phyloP scores from a whole-genome alignment of 2,113 vertebrate species.

The Dendrocopos noguchii region DNA sequence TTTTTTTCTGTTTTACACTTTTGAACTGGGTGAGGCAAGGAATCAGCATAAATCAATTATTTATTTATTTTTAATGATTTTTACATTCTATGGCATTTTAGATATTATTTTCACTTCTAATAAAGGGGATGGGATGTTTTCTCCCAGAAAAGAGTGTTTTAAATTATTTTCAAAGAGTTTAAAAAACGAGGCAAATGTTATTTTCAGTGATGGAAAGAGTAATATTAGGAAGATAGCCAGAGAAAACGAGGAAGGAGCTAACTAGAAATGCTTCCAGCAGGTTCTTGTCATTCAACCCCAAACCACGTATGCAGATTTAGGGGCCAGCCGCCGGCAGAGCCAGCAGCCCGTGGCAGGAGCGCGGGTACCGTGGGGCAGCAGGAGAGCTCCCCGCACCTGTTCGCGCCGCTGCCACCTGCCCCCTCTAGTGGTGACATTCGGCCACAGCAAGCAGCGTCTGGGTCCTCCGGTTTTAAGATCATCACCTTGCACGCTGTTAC shows the following conservation, averaged over 20 bases:
- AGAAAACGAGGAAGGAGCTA: background rate
- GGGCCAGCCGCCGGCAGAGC: background rate
- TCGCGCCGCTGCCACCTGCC: background rate
- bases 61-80: background rate
- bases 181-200: background rate
- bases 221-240: background rate
- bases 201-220: background rate
- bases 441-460: background rate
- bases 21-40: background rate
- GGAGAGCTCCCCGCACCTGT: accelerated
- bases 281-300: no score
- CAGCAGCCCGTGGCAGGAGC: background rate
- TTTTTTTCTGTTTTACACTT: background rate
- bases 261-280: no score
- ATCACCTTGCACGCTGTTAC: accelerated
- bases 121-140: accelerated
- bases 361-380: no score
- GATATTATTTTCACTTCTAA: accelerated
- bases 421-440: constrained; percentile 21
- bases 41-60: background rate
- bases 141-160: background rate
- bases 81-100: background rate
- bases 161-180: background rate
- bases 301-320: accelerated
- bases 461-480: accelerated